phyloP scores from a whole-genome alignment of 2,888 invertebrate genomes.

The Prosopocoilus inquinatus region DNA sequence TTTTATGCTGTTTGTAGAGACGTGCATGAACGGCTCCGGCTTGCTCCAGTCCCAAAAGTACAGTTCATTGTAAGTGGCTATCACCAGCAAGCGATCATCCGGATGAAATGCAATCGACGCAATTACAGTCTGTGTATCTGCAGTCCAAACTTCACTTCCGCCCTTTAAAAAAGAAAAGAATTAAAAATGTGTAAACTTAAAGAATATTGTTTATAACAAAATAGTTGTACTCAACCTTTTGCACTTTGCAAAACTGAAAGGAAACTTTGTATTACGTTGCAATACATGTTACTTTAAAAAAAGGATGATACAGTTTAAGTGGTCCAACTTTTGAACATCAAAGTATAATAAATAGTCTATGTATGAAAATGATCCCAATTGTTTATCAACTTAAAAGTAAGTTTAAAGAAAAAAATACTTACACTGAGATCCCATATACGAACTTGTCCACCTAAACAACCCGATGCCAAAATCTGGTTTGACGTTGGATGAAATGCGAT shows the following conservation, averaged over 20 bases:
- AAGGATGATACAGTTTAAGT: too few species aligned
- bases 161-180: conserved; percentile 56
- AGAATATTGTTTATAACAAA: too few species aligned
- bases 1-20: conserved; percentile 70
- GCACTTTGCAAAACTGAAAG: too few species aligned
- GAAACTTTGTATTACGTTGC: too few species aligned
- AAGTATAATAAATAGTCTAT: too few species aligned
- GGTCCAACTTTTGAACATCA: too few species aligned
- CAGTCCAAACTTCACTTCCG: conserved; percentile 81
- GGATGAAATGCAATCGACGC: conserved; percentile 88
- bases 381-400: too few species aligned
- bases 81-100: conserved; percentile 75
- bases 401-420: conserved; percentile 36
- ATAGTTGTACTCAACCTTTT: too few species aligned
- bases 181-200: too few species aligned
- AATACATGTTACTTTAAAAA: too few species aligned
- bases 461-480: conserved; percentile 80
- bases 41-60: conserved; percentile 90
- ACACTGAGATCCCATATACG: conserved; percentile 83
- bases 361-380: too few species aligned
- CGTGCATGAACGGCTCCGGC: conserved; percentile 71
- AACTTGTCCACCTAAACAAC: conserved; percentile 86
- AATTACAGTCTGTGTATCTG: conserved; percentile 71
- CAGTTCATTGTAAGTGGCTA: conserved; percentile 80
- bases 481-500: conserved; percentile 84